Base-by-base conservation (phyloP, 2,797 vertebrate species). In the Cyprinella venusta region DNA sequence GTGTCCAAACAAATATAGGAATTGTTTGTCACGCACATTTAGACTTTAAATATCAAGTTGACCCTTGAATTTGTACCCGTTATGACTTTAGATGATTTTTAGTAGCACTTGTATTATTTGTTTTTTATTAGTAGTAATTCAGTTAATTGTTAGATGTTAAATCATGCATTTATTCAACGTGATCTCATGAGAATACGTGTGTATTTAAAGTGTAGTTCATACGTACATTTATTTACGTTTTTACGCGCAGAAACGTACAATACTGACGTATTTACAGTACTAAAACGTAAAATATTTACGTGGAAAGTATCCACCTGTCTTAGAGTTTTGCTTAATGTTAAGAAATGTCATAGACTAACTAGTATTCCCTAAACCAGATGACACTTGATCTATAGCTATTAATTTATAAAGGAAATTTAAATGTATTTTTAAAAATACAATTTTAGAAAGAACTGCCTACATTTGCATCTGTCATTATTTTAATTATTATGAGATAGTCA, bases 11-110 rank as follows among this genome's bases (percentile, higher is more conserved):
- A 74, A 69, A 68, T 65, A 15, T 4, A 78, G 26, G 4, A 52
- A n/a, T 59, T 21, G 18, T 16, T 76, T 36, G 40, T 67, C 76
- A 78, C 76, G 76, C 76, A 78, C 61, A 21, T 16, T 76, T 48
- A 45, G 30, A 21, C 16, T 40, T 75, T 7, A 40, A 38, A 76
- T 6, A 76, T 42, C 36, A 40, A 10, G 15, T 10, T 40, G 72
- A 42, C 52, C 36, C 6, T 59, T 75, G 21, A 24, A 10, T 18
- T 42, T 56, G 15, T 19, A 24, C 21, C 21, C 12, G 1, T 75
- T 16, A 33, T 54, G 26, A 3, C 26, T 33, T 33, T 33, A 33
- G 30, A 33, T 33, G 30, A 33, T 54, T 21, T 72, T 12, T 33
- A 6, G 13, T n/a, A 21, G 15, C 7, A 54, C 15, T 36, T 36